Evolutionary conservation across 2,888 invertebrate genomes (phyloP), one percentile per base, ranked within the genome.

Genomic region (Eucriotettix oculatus): DNA sequence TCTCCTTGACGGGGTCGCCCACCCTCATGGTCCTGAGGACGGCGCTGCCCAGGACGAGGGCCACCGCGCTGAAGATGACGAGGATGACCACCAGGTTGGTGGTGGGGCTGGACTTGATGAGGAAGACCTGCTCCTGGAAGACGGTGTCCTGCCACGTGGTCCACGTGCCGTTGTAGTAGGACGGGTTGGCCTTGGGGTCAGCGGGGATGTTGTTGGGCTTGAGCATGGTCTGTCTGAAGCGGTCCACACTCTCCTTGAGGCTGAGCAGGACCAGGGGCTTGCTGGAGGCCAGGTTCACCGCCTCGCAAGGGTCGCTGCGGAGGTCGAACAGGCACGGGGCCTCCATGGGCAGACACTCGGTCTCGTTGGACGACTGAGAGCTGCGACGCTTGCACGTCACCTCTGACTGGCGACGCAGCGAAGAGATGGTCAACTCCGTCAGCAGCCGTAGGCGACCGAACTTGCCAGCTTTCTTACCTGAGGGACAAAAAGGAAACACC

Each of bases 131-230:
- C 59, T 64, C 68, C 9, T 64, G 58, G 9, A 69, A 67, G n/a
- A 55, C 41, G 10, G n/a, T n/a, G 58, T 82, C 80, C 66, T 73
- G 70, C 83, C 83, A 83, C 65, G 73, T 75, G 1, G 74, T 74
- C 83, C 83, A 84, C 0, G 77, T 76, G 58, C 76, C 74, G 58
- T 79, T 76, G 73, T 79, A 80, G 10, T 72, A 65, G 0, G 66
- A 66, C 0, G 83, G 83, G 71, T 82, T 74, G 1, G 78, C 76
- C 1, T 71, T 71, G 0, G 73, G 70, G 64, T 78, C 77, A 1
- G 69, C 66, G 1, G 75, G 73, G 1, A 73, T 65, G 61, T 79
- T 79, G 60, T 72, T 73, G 0, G 78, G 72, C 1, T 72, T 69
- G 16, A 76, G 58, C 0, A 76, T 73, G 1, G 73, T 73, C 54